These are phyloP conservation scores for Papilio machaon DNA, from an alignment of 1,140 invertebrate species.

Conservation along the genomic window DNA sequence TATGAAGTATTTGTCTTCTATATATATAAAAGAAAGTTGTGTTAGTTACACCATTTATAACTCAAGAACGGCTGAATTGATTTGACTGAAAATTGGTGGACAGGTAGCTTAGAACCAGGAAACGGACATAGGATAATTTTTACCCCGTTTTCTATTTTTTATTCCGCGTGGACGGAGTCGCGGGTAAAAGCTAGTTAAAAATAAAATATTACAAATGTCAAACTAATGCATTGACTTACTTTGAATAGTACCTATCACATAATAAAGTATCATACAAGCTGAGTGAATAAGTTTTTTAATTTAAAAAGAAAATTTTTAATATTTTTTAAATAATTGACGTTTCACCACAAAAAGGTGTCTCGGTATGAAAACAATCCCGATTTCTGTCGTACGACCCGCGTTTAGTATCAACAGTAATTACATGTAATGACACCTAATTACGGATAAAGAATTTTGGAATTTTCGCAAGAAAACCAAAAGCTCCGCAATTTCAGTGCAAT, in stretches of 20 bases:
- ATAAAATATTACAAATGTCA: no score
- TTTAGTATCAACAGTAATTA: slow-evolving; percentile 35
- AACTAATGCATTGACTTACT: background rate
- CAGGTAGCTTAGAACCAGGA: no score
- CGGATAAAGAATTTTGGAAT: slow-evolving; percentile 29
- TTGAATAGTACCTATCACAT: background rate
- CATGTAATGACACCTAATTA: slow-evolving; percentile 37
- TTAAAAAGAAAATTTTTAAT: slow-evolving; percentile 19
- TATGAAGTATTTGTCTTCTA: no score
- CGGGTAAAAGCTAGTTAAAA: no score
- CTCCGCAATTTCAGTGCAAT: slow-evolving; percentile 24
- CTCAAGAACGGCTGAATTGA: no score
- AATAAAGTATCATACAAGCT: background rate
- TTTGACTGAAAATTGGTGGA: no score
- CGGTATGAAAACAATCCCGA: slow-evolving; percentile 25
- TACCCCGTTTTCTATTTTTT: no score
- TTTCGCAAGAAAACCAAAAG: slow-evolving; percentile 35
- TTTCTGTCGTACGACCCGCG: slow-evolving; percentile 17
- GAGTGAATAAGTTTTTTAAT: background rate
- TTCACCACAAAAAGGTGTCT: slow-evolving; percentile 31
- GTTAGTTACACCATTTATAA: no score
- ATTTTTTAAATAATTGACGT: slow-evolving; percentile 17
- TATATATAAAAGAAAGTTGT: no score
- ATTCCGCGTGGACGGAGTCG: no score
- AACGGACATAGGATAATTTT: no score